phyloP scores from a whole-genome alignment of 2,888 invertebrate species.

The Craniophora ligustri region DNA sequence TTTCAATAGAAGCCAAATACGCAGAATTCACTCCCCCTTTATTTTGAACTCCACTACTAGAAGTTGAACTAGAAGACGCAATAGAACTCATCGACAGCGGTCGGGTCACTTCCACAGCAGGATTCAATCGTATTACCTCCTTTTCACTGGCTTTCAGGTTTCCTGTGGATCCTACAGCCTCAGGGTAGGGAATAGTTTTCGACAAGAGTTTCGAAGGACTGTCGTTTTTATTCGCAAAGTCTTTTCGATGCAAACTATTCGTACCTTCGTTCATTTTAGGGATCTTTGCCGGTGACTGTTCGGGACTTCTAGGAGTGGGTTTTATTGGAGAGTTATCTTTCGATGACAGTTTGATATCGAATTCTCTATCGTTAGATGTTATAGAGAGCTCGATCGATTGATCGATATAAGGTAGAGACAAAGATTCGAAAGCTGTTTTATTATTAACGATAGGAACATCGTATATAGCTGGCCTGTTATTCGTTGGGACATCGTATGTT shows the following conservation, averaged over 20 bases:
- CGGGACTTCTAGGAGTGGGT: slow-evolving; percentile 65
- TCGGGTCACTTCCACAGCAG: slow-evolving; percentile 88
- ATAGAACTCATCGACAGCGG: slow-evolving; percentile 94
- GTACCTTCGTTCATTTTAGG: slow-evolving; percentile 71
- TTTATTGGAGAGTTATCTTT: slow-evolving; percentile 80
- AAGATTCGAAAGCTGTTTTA: slow-evolving; percentile 82
- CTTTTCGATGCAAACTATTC: slow-evolving; percentile 81
- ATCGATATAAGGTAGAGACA: slow-evolving; percentile 83
- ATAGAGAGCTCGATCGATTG: slow-evolving; percentile 85
- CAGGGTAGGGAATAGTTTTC: slow-evolving; percentile 78
- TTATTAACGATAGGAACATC: slow-evolving; percentile 79
- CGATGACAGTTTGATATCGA: slow-evolving; percentile 81
- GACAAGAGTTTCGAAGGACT: slow-evolving; percentile 71
- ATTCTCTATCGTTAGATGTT: slow-evolving; percentile 85
- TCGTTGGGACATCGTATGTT: slow-evolving; percentile 84
- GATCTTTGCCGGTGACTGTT: slow-evolving; percentile 72
- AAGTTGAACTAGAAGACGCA: slow-evolving; percentile 91
- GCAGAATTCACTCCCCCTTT: slow-evolving; percentile 91
- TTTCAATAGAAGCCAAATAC: slow-evolving; percentile 96
- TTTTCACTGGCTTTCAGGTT: slow-evolving; percentile 81
- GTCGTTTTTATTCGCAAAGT: slow-evolving; percentile 67
- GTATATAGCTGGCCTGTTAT: slow-evolving; percentile 82
- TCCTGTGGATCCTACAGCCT: slow-evolving; percentile 79
- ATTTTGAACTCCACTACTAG: slow-evolving; percentile 90
- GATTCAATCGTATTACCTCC: slow-evolving; percentile 85